phyloP scores from a whole-genome alignment of 2,797 vertebrate species.

The Cynodonichthys magdalenae region DNA sequence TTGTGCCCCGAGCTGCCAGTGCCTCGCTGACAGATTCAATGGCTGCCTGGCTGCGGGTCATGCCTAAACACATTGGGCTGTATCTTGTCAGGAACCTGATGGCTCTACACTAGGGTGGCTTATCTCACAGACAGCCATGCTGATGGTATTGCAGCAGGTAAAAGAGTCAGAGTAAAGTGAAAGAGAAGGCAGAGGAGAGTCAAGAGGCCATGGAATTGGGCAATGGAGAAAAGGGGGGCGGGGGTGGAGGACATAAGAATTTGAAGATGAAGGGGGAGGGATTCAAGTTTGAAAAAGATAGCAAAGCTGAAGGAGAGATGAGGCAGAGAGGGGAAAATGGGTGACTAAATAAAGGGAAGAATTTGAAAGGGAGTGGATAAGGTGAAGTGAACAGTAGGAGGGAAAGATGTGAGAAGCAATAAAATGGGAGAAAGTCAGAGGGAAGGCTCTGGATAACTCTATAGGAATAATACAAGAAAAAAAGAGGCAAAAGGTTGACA shows the following conservation, averaged over 20 bases:
- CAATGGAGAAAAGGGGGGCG: background rate
- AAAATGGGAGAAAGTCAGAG: constrained; percentile 13
- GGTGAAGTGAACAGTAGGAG: constrained; percentile 35
- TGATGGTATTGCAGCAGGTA: constrained; percentile 53
- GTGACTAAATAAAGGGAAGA: constrained; percentile 45
- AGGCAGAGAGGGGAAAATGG: constrained; percentile 12
- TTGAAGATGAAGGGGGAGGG: constrained; percentile 33
- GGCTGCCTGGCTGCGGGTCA: constrained; percentile 64
- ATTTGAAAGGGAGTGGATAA: constrained; percentile 44
- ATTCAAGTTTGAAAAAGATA: constrained; percentile 36
- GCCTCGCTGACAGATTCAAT: constrained; percentile 70
- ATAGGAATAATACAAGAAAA: constrained; percentile 3
- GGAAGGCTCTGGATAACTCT: background rate
- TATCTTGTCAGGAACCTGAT: constrained; percentile 73
- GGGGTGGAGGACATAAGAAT: constrained; percentile 6
- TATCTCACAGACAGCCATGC: constrained; percentile 66
- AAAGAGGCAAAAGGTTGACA: constrained; percentile 7
- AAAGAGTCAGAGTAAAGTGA: constrained; percentile 28
- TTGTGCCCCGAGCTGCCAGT: constrained; percentile 56
- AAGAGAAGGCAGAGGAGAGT: constrained; percentile 15
- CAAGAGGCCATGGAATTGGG: constrained; percentile 28
- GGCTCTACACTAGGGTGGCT: constrained; percentile 66
- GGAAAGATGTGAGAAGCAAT: constrained; percentile 31
- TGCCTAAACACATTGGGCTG: constrained; percentile 57
- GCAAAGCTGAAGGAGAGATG: constrained; percentile 27